Evolutionary conservation across 2,888 invertebrate genomes (phyloP).

Genomic region (Drosophila kanekoi): DNA sequence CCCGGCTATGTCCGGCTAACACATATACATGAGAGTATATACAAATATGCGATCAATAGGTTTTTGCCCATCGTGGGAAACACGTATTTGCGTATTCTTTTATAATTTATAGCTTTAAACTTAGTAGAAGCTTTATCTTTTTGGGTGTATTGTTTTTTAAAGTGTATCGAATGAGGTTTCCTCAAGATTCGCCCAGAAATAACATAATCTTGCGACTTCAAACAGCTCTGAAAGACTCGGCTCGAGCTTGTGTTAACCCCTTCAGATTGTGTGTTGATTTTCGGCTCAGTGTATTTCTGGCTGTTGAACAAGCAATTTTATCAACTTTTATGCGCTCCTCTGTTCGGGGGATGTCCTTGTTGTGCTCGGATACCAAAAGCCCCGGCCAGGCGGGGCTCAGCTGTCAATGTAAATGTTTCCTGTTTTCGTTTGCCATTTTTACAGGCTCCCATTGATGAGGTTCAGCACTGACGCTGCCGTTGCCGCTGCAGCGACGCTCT

Average conservation of each 20-base stretch:
- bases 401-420: constrained; percentile 51
- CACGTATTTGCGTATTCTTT: too few species aligned
- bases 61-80: too few species aligned
- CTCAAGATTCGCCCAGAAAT: too few species aligned
- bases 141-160: too few species aligned
- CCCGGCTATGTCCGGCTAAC: not conserved
- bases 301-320: constrained; percentile 22
- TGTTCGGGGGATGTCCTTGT: constrained; percentile 38
- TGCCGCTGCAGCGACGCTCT: constrained; percentile 1
- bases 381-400: constrained; percentile 38
- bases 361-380: constrained; percentile 1
- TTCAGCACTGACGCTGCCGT: constrained; percentile 23
- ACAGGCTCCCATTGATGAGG: constrained; percentile 52
- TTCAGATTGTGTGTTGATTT: constrained; percentile 6
- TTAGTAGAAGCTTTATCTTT: too few species aligned
- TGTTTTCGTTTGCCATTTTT: constrained; percentile 35
- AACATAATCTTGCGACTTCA: not conserved
- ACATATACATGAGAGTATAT: too few species aligned
- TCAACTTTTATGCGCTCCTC: constrained; percentile 13
- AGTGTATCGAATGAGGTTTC: too few species aligned
- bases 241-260: not conserved
- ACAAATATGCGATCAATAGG: too few species aligned
- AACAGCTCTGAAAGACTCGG: not conserved
- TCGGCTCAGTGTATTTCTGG: constrained; percentile 23
- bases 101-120: too few species aligned